Evolutionary conservation across 2,888 invertebrate genomes (phyloP).

Genomic region (Hypolimnas misippus): DNA sequence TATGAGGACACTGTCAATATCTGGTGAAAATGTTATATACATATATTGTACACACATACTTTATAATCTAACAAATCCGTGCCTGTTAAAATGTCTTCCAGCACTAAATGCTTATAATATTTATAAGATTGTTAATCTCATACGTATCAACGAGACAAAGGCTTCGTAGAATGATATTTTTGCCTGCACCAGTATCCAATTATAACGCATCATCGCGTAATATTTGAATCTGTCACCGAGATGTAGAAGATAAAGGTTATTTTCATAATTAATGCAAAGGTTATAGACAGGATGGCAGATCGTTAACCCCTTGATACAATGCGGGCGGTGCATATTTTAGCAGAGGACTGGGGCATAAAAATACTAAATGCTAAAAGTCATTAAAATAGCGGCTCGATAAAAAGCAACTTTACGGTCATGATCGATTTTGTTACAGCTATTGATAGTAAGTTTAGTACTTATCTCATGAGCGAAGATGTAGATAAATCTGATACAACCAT

Average conservation of each 20-base stretch:
- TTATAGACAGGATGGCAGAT: conserved; percentile 35
- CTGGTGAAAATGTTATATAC: too few relatives aligned
- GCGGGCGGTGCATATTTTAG: conserved; percentile 35
- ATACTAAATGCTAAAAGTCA: conserved; percentile 22
- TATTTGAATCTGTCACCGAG: background rate
- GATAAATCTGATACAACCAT: conserved; percentile 13
- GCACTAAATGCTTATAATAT: too few relatives aligned
- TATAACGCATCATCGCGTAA: background rate
- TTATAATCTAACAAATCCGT: too few relatives aligned
- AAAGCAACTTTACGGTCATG: conserved; percentile 37
- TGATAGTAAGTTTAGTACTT: conserved; percentile 30
- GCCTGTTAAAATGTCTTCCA: too few relatives aligned
- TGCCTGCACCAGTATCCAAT: background rate
- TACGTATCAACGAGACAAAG: too few relatives aligned
- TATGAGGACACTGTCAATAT: too few relatives aligned
- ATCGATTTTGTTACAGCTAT: conserved; percentile 37
- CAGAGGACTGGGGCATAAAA: conserved; percentile 24
- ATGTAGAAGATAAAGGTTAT: conserved; percentile 5
- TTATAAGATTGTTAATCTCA: too few relatives aligned
- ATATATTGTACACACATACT: too few relatives aligned
- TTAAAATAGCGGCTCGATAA: conserved; percentile 37
- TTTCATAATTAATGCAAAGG: conserved; percentile 32
- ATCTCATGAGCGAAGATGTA: conserved; percentile 18
- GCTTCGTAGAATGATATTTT: too few relatives aligned
- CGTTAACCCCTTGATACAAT: conserved; percentile 32